phyloP scores from a whole-genome alignment of 2,113 vertebrate species.

The Stictonetta naevosa region DNA sequence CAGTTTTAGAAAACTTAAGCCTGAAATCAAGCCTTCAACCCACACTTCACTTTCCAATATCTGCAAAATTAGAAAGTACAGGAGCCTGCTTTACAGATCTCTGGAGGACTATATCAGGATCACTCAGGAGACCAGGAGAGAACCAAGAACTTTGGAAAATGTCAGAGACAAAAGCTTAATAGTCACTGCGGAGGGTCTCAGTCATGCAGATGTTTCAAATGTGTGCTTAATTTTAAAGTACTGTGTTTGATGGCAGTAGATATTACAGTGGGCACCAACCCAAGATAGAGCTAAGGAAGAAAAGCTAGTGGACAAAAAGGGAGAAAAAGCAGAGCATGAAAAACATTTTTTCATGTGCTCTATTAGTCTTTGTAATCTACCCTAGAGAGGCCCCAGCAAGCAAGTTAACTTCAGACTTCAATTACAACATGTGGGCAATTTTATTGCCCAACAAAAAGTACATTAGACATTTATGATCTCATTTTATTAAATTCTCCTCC shows the following conservation, averaged over 20 bases:
- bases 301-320: neutral
- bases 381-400: conserved; percentile 3
- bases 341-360: neutral
- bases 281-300: neutral
- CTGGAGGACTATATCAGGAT: neutral
- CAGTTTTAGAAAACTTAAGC: neutral
- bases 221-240: neutral
- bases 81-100: neutral
- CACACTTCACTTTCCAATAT: neutral
- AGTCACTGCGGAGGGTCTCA: conserved; percentile 21
- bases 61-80: neutral
- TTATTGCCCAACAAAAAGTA: conserved; percentile 34
- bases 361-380: neutral
- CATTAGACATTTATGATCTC: conserved; percentile 11
- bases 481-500: conserved; percentile 23
- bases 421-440: neutral
- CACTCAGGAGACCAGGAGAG: neutral
- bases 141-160: neutral
- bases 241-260: neutral
- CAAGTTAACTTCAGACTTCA: conserved; percentile 31
- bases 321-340: neutral
- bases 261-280: conserved; percentile 2
- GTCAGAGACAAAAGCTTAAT: neutral
- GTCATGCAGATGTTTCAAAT: conserved; percentile 37
- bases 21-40: neutral